Base-by-base conservation (phyloP, 2,113 vertebrate genomes). In the Pipa parva region DNA sequence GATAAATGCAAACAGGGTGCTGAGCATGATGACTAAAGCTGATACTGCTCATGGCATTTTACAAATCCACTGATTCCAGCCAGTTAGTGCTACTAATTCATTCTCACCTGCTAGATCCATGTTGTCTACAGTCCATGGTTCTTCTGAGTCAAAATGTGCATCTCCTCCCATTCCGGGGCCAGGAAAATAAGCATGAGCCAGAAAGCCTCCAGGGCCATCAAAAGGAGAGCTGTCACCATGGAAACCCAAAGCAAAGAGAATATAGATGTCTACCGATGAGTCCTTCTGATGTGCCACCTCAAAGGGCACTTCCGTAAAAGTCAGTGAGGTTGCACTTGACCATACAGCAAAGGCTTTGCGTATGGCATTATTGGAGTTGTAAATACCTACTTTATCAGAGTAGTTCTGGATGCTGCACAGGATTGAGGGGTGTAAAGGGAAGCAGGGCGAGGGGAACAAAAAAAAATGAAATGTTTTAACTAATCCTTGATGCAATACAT, bases 191-290 rank as follows among this genome's bases (percentile, higher is more conserved):
- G 96, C 97, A 0, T 99, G 97, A 20, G 95, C 97, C 79, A 99
- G 82, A 21, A 96, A 97, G 3, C 97, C 97, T 3, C 95, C 97
- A 0, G 88, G 76, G 0, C 97, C 97, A 0, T 99, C 97, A 4
- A 99, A 99, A 3, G 95, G 87, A 1, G 96, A 97, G 84, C 95
- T 97, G 78, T 99, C 97, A 0, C 96, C 94, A 0, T 99, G 97
- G 85, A 94, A 98, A 59, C 95, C 92, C 0, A 95, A 95, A 75
- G 95, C 97, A 45, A 99, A 99, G 66, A 98, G 80, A 74, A 99
- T 78, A 83, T 98, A 84, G 81, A 99, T 95, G 82, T 98, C 96
- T 0, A 94, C 89, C 37, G 93, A 92, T 75, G 87, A 83, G 73
- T 85, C 87, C 77, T 87, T 80, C 64, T 90, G 90, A 65, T 88